These are phyloP conservation scores for Pipistrellus pygmaeus DNA, from an alignment of 2,797 vertebrate species.

Conservation along the genomic window DNA sequence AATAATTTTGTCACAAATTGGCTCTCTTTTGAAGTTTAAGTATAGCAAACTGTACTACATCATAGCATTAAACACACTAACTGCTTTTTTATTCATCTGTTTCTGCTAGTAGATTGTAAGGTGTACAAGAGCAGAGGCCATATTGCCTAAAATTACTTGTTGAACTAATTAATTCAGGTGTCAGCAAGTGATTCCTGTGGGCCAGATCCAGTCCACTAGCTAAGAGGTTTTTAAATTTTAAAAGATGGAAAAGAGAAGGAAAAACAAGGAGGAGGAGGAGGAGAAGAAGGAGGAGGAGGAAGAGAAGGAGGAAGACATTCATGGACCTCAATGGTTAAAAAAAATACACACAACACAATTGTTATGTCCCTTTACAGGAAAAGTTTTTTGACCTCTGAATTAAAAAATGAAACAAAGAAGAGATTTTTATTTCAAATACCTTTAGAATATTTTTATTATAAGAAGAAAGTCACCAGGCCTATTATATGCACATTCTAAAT, in stretches of 20 bases:
- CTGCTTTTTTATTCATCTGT: neutral
- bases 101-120: neutral
- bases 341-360: neutral
- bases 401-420: neutral
- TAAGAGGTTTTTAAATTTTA: neutral
- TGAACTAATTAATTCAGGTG: neutral
- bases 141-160: slow-evolving; percentile 12
- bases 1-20: neutral
- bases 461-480: neutral
- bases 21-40: neutral
- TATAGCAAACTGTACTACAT: neutral
- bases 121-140: neutral
- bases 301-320: neutral
- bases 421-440: slow-evolving; percentile 30
- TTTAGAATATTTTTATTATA: slow-evolving; percentile 49
- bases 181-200: neutral
- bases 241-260: neutral
- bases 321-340: neutral
- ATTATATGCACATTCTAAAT: slow-evolving; percentile 26
- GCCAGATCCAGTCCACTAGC: neutral
- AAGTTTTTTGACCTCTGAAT: neutral
- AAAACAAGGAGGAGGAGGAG: neutral
- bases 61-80: too few species aligned
- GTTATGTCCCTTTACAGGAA: neutral
- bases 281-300: neutral